phyloP scores from a whole-genome alignment of 2,888 invertebrate species.

The Hofmannophila pseudospretella region DNA sequence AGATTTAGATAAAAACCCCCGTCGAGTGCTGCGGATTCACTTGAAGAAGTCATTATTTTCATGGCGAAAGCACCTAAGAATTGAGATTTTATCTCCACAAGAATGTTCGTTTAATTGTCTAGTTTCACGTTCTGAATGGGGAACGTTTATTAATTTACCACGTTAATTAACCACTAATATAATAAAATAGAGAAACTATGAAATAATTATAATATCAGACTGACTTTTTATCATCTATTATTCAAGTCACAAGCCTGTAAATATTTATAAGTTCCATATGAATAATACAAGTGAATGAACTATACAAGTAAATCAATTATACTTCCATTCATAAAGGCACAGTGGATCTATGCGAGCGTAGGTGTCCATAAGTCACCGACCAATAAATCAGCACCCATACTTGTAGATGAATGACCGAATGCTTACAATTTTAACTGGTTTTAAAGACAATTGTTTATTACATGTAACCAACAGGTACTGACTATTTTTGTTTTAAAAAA shows the following conservation, averaged over 20 bases:
- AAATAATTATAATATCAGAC: neutral
- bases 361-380: constrained; percentile 49
- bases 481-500: no score
- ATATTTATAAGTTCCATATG: constrained; percentile 31
- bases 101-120: constrained; percentile 18
- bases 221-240: constrained; percentile 1
- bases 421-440: constrained; percentile 6
- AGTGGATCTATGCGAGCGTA: constrained; percentile 49
- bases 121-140: constrained; percentile 11
- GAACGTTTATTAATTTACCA: constrained; percentile 13
- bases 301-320: constrained; percentile 49
- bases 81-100: constrained; percentile 19
- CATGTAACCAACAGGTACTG: no score
- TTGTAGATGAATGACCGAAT: constrained; percentile 5
- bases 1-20: constrained; percentile 57
- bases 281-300: constrained; percentile 50
- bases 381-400: constrained; percentile 37
- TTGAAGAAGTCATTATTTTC: constrained; percentile 40
- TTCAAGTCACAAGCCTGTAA: constrained; percentile 19
- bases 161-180: constrained; percentile 11
- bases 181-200: neutral
- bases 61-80: constrained; percentile 26
- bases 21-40: constrained; percentile 26
- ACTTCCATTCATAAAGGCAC: constrained; percentile 55
- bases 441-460: neutral